These are phyloP conservation scores for Oscheius sp. DNA, from an alignment of 2,888 invertebrate species.

Conservation along the genomic window DNA sequence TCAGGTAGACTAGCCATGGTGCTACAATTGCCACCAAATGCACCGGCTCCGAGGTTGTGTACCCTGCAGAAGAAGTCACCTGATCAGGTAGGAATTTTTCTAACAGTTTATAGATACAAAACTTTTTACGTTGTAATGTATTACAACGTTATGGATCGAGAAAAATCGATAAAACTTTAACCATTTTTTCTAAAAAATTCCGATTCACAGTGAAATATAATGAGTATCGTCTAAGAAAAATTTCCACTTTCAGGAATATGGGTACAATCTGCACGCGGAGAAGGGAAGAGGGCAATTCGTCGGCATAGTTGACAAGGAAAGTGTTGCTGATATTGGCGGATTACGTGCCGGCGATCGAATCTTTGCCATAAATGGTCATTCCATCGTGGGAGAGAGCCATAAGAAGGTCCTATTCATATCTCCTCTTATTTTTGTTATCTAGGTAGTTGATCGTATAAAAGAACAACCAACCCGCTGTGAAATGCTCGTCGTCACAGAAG, in stretches of 20 bases:
- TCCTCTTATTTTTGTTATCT: neutral
- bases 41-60: constrained; percentile 65
- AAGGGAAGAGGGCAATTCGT: constrained; percentile 64
- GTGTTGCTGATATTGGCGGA: constrained; percentile 56
- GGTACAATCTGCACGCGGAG: constrained; percentile 69
- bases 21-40: constrained; percentile 54
- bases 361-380: constrained; percentile 68
- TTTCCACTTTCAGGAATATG: constrained; percentile 60
- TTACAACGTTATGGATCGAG: neutral
- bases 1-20: constrained; percentile 6
- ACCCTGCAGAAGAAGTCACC: constrained; percentile 51
- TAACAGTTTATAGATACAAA: neutral
- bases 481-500: constrained; percentile 84
- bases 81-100: constrained; percentile 4
- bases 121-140: no score
- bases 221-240: neutral
- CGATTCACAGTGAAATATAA: no score
- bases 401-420: constrained; percentile 49
- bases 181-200: no score
- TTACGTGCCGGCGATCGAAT: constrained; percentile 65
- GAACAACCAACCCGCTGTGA: constrained; percentile 77
- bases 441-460: constrained; percentile 68
- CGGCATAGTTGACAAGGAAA: constrained; percentile 61
- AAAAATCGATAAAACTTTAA: neutral
- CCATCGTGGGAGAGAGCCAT: constrained; percentile 62